These are phyloP conservation scores for Pedicia rivosa DNA, from an alignment of 2,888 invertebrate genomes.

Conservation along the genomic window DNA sequence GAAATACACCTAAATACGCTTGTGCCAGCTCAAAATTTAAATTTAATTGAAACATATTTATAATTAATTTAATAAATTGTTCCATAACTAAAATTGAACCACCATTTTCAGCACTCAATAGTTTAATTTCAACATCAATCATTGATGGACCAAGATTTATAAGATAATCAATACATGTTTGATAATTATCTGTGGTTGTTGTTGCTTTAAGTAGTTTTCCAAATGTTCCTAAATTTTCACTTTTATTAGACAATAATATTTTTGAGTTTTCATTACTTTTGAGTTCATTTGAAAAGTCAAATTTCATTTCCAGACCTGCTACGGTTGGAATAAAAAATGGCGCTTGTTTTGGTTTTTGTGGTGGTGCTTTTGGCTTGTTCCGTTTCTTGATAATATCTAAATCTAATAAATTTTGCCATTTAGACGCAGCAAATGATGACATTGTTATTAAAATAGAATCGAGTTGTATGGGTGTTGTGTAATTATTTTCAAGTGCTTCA, in stretches of 20 bases:
- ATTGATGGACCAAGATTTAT: conserved; percentile 57
- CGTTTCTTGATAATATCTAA: conserved; percentile 71
- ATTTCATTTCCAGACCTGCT: conserved; percentile 64
- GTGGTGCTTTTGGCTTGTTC: conserved; percentile 78
- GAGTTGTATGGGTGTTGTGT: conserved; percentile 27
- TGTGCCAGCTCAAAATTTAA: conserved; percentile 80
- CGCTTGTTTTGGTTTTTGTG: conserved; percentile 70
- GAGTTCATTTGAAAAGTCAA: conserved; percentile 43
- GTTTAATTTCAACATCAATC: conserved; percentile 75
- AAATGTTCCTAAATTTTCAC: conserved; percentile 52
- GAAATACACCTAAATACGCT: conserved; percentile 73
- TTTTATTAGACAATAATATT: conserved; percentile 37
- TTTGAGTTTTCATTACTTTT: conserved; percentile 31
- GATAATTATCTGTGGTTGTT: conserved; percentile 33
- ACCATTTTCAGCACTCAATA: conserved; percentile 55
- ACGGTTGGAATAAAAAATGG: conserved; percentile 94
- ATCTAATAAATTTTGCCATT: conserved; percentile 83
- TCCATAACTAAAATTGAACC: conserved; percentile 54
- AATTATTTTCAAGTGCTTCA: conserved; percentile 26
- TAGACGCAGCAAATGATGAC: conserved; percentile 67
- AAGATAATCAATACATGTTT: conserved; percentile 36
- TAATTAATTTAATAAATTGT: conserved; percentile 61
- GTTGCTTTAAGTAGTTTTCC: conserved; percentile 44
- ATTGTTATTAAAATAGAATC: conserved; percentile 59
- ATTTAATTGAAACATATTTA: conserved; percentile 53